Evolutionary conservation across 2,797 vertebrate species (phyloP).

Genomic region (Neosalanx taihuensis): DNA sequence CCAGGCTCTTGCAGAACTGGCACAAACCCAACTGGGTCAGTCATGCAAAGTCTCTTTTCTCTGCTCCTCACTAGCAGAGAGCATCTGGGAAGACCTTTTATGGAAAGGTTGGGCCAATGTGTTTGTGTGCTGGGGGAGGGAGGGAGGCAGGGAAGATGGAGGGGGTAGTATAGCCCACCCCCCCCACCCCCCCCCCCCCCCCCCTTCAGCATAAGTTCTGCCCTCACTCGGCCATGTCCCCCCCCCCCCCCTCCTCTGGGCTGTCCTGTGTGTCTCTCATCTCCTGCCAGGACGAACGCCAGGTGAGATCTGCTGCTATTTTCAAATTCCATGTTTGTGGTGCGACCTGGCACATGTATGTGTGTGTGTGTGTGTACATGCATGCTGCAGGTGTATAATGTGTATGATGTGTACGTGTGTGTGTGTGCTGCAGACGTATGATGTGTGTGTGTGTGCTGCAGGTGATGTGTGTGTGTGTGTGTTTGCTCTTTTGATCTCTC

Average conservation of each 20-base stretch:
- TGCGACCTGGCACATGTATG: background rate
- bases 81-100: constrained; percentile 66
- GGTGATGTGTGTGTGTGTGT: background rate
- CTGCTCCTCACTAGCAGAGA: constrained; percentile 58
- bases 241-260: background rate
- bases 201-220: too few relatives aligned
- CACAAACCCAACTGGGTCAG: constrained; percentile 78
- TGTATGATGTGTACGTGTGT: constrained; percentile 2
- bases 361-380: constrained; percentile 12
- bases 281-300: too few relatives aligned
- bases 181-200: too few relatives aligned
- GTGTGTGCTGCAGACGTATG: constrained; percentile 6
- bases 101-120: constrained; percentile 45
- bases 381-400: background rate
- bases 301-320: too few relatives aligned
- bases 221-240: too few relatives aligned
- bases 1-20: constrained; percentile 74
- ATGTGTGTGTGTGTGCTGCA: constrained; percentile 38
- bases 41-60: constrained; percentile 65
- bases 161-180: too few relatives aligned
- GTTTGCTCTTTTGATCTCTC: constrained; percentile 36
- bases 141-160: too few relatives aligned
- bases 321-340: too few relatives aligned
- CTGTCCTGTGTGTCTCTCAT: too few relatives aligned
- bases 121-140: background rate